Percentiles rank a stretch among this genome's conserved stretches.
phyloP scores from a whole-genome alignment of 2,888 invertebrate species.

The Platynereis dumerilii region DNA sequence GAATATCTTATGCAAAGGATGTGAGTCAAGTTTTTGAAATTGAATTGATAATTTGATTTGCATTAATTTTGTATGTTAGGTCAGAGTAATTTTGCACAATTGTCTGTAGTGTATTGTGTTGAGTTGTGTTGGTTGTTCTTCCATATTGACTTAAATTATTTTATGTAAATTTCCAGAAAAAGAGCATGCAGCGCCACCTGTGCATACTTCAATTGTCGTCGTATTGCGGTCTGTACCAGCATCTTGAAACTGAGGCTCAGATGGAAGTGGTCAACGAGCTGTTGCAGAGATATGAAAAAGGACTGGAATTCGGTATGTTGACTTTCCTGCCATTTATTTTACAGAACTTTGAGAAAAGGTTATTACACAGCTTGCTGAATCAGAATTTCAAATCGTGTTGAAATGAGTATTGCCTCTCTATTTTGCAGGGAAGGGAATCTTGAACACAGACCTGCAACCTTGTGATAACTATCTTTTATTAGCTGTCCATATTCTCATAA shows the following conservation, averaged over 20 bases:
- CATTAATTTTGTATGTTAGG: too few relatives aligned
- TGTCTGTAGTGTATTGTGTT: too few relatives aligned
- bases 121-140: too few relatives aligned
- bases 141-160: too few relatives aligned
- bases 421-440: conserved; percentile 45
- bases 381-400: too few relatives aligned
- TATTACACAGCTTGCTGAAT: too few relatives aligned
- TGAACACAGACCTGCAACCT: conserved; percentile 65
- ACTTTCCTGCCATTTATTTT: too few relatives aligned
- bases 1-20: conserved; percentile 44
- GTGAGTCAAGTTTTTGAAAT: conserved; percentile 47
- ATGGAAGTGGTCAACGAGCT: conserved; percentile 71
- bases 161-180: conserved; percentile 46
- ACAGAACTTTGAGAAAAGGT: too few relatives aligned
- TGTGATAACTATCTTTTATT: conserved; percentile 81
- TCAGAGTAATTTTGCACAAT: too few relatives aligned
- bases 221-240: conserved; percentile 74
- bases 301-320: conserved; percentile 63
- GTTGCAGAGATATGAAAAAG: conserved; percentile 73
- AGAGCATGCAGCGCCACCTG: conserved; percentile 83
- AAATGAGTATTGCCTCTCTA: too few relatives aligned
- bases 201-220: conserved; percentile 79
- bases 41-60: too few relatives aligned
- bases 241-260: conserved; percentile 65
- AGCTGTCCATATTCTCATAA: conserved; percentile 75